These are phyloP conservation scores for Calyptommatus sinebrachiatus DNA, from an alignment of 2,113 vertebrate genomes.

Conservation along the genomic window DNA sequence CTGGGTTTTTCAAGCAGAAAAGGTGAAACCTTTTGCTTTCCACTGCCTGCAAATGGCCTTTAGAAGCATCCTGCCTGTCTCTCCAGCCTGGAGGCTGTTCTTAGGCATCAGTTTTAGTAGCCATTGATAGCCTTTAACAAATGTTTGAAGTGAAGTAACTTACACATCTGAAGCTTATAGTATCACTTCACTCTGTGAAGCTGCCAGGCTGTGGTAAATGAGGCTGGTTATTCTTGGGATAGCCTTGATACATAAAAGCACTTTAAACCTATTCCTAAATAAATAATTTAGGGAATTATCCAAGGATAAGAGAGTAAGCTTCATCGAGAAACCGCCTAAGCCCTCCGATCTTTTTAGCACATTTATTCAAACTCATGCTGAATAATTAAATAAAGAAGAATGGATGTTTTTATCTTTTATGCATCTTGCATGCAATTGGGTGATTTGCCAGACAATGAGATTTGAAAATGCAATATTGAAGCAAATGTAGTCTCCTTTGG, in stretches of 20 bases:
- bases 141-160: not conserved
- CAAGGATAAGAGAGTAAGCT: not conserved
- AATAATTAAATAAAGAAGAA: not conserved
- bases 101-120: too few relatives aligned
- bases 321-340: not conserved
- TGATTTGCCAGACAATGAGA: not conserved
- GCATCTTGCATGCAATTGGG: conserved; percentile 23
- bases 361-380: not conserved
- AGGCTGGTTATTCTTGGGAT: not conserved
- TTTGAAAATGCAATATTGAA: not conserved
- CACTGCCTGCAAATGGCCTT: too few relatives aligned
- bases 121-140: not conserved
- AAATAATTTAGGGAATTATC: not conserved
- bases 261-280: not conserved
- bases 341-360: not conserved
- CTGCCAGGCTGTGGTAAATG: not conserved
- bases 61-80: too few relatives aligned
- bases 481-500: not conserved
- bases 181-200: not conserved
- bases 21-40: too few relatives aligned
- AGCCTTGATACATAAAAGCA: not conserved
- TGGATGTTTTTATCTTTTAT: not conserved
- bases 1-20: too few relatives aligned
- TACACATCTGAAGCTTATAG: not conserved
- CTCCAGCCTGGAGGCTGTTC: too few relatives aligned